Conservation (phyloP, 2,888 invertebrate genomes). For the Muscina levida region DNA sequence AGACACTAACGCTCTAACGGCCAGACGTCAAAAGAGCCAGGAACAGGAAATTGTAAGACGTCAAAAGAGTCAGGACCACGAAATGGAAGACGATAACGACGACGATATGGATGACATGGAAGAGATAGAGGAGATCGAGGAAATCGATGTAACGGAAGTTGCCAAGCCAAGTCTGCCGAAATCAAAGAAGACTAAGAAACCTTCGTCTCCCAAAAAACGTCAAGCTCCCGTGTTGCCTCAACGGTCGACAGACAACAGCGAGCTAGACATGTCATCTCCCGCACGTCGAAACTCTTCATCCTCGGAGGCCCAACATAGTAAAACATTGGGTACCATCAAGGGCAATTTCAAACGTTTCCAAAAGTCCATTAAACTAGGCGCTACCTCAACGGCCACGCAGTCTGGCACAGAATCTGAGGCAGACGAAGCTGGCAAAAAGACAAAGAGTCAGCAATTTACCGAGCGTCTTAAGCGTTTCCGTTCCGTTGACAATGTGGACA, state of each 20-base stretch:
- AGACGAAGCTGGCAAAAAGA: constrained; percentile 36
- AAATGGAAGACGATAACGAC: neutral
- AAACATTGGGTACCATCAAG: constrained; percentile 67
- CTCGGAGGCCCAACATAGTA: constrained; percentile 48
- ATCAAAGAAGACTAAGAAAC: neutral
- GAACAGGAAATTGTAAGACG: constrained; percentile 6
- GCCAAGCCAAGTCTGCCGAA: no score
- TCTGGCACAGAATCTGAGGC: constrained; percentile 59
- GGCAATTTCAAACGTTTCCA: constrained; percentile 74
- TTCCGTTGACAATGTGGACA: constrained; percentile 66
- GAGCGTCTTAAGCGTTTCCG: constrained; percentile 72
- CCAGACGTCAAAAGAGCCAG: neutral
- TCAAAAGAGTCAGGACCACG: constrained; percentile 37
- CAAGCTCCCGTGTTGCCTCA: constrained; percentile 63
- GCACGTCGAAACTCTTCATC: neutral
- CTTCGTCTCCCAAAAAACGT: constrained; percentile 48
- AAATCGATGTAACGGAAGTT: no score
- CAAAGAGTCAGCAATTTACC: constrained; percentile 68
- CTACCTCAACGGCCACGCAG: constrained; percentile 54
- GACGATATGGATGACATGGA: no score
- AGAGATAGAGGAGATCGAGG: no score
- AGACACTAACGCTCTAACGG: neutral
- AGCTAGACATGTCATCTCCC: neutral
- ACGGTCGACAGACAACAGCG: constrained; percentile 63
- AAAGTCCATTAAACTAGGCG: constrained; percentile 71